Conservation (phyloP, 2,888 invertebrate species). For the Hypselothyrea guttata region DNA sequence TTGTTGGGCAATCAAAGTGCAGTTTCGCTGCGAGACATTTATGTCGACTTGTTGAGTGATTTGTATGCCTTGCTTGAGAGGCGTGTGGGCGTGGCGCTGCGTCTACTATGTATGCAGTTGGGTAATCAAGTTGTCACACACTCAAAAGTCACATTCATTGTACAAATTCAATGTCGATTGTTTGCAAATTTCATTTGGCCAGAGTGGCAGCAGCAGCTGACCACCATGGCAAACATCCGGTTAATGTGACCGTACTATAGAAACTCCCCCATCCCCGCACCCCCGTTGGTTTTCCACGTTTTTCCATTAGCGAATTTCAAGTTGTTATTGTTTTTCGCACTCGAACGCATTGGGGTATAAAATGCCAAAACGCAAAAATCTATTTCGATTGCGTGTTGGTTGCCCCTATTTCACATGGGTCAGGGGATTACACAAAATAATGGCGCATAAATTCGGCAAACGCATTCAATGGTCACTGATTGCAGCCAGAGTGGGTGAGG, state of each 20-base stretch:
- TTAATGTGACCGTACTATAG: constrained; percentile 58
- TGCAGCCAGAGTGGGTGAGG: constrained; percentile 23
- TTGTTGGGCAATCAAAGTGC: constrained; percentile 72
- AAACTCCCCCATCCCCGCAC: constrained; percentile 3
- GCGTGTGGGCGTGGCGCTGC: constrained; percentile 48
- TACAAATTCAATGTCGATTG: constrained; percentile 71
- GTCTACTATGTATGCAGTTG: constrained; percentile 43
- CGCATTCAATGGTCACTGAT: constrained; percentile 62
- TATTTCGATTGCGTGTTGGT: constrained; percentile 60
- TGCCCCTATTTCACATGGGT: constrained; percentile 77
- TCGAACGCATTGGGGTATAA: constrained; percentile 53
- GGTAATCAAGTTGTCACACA: constrained; percentile 60
- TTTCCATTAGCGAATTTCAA: constrained; percentile 42
- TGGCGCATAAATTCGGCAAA: constrained; percentile 69
- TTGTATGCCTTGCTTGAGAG: constrained; percentile 39
- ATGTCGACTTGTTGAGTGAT: constrained; percentile 71
- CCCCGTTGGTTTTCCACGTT: constrained; percentile 32
- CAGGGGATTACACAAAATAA: constrained; percentile 63
- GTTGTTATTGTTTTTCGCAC: constrained; percentile 49
- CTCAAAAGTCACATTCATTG: constrained; percentile 49
- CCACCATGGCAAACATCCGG: constrained; percentile 68
- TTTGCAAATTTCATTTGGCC: constrained; percentile 66
- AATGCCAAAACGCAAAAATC: constrained; percentile 23
- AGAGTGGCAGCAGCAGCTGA: constrained; percentile 38
- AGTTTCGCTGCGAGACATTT: constrained; percentile 70